phyloP scores from a whole-genome alignment of 2,797 vertebrate genomes.

The Spinus olivaceus region DNA sequence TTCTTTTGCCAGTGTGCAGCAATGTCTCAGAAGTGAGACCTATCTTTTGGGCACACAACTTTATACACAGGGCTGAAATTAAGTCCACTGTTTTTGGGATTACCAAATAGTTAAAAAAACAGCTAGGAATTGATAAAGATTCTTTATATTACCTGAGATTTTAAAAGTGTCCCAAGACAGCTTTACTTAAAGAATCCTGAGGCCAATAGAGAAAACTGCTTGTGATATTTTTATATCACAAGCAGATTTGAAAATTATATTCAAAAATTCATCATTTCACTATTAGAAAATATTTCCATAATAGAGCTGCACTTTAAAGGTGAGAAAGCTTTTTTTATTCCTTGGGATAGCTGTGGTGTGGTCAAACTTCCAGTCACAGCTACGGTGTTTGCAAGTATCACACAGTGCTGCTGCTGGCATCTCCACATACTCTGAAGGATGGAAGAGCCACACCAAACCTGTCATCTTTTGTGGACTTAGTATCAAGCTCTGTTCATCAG shows the following conservation, averaged over 20 bases:
- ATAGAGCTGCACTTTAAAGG: neutral
- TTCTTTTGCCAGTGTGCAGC: neutral
- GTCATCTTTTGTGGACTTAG: neutral
- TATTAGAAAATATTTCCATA: neutral
- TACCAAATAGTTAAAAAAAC: neutral
- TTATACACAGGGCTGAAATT: neutral
- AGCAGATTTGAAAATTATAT: neutral
- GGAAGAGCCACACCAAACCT: neutral
- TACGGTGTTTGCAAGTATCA: neutral
- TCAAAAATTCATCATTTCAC: neutral
- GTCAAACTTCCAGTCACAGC: neutral
- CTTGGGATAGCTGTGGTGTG: neutral
- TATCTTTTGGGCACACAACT: neutral
- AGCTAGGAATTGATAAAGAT: neutral
- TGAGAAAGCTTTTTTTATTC: neutral
- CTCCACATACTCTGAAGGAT: neutral
- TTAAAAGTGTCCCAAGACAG: neutral
- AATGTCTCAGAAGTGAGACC: neutral
- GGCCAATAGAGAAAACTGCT: fast-evolving
- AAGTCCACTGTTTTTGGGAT: neutral
- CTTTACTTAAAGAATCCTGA: neutral
- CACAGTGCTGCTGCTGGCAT: neutral
- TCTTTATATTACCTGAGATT: neutral
- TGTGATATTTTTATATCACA: neutral
- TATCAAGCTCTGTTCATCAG: neutral